phyloP scores from a whole-genome alignment of 2,797 vertebrate species.

The Gambusia yucatana region DNA sequence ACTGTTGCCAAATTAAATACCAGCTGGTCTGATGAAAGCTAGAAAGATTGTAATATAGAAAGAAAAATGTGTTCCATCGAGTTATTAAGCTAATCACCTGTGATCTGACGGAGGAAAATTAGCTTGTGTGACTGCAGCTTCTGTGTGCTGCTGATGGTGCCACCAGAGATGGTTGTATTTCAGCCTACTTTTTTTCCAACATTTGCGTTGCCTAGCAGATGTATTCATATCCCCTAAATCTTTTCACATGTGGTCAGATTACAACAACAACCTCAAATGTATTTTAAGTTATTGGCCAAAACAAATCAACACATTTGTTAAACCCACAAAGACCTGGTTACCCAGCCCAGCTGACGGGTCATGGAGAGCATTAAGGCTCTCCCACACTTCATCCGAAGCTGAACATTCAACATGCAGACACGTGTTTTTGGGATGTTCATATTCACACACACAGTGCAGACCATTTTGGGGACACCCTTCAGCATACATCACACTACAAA shows the following conservation, averaged over 20 bases:
- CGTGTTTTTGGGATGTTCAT: too few relatives aligned
- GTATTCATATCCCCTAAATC: not conserved
- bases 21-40: not conserved
- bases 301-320: not conserved
- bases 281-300: not conserved
- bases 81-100: conserved; percentile 13
- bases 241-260: conserved; percentile 1
- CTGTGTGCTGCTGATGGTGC: conserved; percentile 26
- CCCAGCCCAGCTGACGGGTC: too few relatives aligned
- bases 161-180: conserved; percentile 18
- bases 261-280: not conserved
- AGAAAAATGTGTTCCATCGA: conserved; percentile 15
- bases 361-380: too few relatives aligned
- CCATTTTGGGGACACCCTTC: too few relatives aligned
- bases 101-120: conserved; percentile 7
- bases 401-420: too few relatives aligned
- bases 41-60: conserved; percentile 24
- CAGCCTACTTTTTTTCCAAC: conserved; percentile 14
- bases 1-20: not conserved
- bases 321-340: not conserved
- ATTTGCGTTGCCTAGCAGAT: not conserved
- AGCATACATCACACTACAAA: too few relatives aligned
- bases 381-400: too few relatives aligned
- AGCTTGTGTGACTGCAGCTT: conserved; percentile 49
- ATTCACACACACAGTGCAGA: too few relatives aligned